A percentile compares a stretch with the other conserved stretches of the same genome.
These are phyloP conservation scores for Myanophis thanlyinensis DNA, from an alignment of 2,113 vertebrate genomes.

Conservation along the genomic window DNA sequence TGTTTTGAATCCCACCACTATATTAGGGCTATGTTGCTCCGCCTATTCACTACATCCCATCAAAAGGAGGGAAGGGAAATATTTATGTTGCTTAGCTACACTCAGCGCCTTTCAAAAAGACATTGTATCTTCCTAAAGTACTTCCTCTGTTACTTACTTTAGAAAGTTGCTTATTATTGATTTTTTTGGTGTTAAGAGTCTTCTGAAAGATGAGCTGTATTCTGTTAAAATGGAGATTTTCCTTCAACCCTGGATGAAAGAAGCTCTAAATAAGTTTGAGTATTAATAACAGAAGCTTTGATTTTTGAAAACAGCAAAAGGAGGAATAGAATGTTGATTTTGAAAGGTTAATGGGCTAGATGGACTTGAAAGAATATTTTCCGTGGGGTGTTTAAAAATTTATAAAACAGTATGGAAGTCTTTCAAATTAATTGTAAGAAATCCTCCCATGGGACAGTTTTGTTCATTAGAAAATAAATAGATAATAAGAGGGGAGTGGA, in stretches of 20 bases:
- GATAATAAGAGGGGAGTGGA: not conserved
- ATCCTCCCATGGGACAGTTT: not conserved
- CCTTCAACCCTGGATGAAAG: not conserved
- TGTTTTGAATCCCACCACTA: no score
- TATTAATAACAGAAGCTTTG: not conserved
- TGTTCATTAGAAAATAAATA: not conserved
- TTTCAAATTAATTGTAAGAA: not conserved
- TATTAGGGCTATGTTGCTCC: no score
- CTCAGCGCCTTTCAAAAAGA: not conserved
- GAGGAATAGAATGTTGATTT: not conserved
- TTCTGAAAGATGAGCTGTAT: not conserved
- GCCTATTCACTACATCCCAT: not conserved
- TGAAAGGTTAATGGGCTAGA: not conserved
- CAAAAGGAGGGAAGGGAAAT: not conserved
- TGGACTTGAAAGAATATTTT: not conserved
- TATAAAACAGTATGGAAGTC: not conserved
- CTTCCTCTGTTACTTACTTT: not conserved
- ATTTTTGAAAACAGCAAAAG: not conserved
- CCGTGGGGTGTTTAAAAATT: not conserved
- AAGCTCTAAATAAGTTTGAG: not conserved
- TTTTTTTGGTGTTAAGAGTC: not conserved
- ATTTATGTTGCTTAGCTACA: not conserved
- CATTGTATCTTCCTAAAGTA: not conserved
- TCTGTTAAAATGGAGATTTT: not conserved
- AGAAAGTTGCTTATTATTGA: not conserved